These are phyloP conservation scores for Colletes latitarsis DNA, from an alignment of 1,140 invertebrate genomes.

Conservation along the genomic window DNA sequence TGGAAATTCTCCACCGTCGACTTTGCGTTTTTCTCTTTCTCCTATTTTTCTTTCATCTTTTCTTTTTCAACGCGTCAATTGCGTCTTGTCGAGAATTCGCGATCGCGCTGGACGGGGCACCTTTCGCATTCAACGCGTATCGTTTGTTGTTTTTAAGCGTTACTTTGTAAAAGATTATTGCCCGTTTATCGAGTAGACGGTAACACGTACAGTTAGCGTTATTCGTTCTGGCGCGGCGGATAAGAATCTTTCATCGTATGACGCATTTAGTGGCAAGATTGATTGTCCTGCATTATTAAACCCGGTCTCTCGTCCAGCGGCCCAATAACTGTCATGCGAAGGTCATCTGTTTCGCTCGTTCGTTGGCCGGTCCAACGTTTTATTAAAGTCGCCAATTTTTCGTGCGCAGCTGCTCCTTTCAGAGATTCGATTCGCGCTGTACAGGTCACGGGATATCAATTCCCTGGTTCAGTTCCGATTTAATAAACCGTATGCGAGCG, in stretches of 20 bases:
- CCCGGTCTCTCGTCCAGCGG: conserved; percentile 21
- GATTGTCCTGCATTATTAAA: conserved; percentile 63
- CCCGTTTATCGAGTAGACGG: not conserved
- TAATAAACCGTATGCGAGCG: not conserved
- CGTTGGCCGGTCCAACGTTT: conserved; percentile 36
- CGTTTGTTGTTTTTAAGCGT: no score
- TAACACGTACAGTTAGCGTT: not conserved
- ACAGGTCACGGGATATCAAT: conserved; percentile 18
- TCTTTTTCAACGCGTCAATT: no score
- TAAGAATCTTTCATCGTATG: conserved; percentile 37
- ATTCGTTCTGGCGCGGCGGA: conserved; percentile 35
- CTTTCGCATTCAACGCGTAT: no score
- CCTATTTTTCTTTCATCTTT: no score
- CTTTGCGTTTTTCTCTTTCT: conserved; percentile 16
- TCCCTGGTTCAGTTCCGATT: not conserved
- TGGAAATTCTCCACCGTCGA: conserved; percentile 29
- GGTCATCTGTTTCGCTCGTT: conserved; percentile 46
- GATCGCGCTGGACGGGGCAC: no score
- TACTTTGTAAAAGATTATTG: not conserved
- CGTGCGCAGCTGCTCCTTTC: conserved; percentile 10
- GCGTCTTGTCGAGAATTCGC: no score
- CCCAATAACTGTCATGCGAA: conserved; percentile 57
- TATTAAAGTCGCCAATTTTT: conserved; percentile 57
- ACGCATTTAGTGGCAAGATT: conserved; percentile 54
- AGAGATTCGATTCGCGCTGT: conserved; percentile 22